Percentiles rank a stretch among this genome's conserved stretches.
Conservation (phyloP, 92 coral and sea anemone species). For the Montipora capitata region DNA sequence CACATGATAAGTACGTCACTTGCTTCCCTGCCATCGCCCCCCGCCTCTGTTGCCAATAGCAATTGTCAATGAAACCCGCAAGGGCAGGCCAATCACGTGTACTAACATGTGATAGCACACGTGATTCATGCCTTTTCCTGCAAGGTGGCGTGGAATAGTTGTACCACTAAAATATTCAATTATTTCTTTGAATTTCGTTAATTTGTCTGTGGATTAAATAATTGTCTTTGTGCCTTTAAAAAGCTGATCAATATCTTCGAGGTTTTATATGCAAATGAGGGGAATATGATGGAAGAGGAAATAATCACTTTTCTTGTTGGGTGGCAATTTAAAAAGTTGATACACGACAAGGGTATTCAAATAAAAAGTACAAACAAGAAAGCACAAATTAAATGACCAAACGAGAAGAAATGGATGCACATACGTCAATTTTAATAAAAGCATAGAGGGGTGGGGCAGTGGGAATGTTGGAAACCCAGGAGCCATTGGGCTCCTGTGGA, state of each 20-base stretch:
- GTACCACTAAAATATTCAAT: not conserved
- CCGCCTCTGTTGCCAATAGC: constrained; percentile 57
- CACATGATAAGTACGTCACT: constrained; percentile 99
- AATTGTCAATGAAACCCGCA: constrained; percentile 77
- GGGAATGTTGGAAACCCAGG: too few relatives aligned
- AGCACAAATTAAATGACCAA: not conserved
- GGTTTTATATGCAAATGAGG: too few relatives aligned
- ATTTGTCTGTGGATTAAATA: not conserved
- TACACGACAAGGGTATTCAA: not conserved
- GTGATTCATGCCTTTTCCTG: constrained; percentile 42
- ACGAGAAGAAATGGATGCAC: too few relatives aligned
- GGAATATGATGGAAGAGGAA: too few relatives aligned
- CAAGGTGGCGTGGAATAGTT: not conserved
- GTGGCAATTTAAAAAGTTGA: too few relatives aligned
- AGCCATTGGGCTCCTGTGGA: too few relatives aligned
- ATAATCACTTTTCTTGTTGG: too few relatives aligned
- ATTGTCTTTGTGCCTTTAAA: not conserved
- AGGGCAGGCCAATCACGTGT: constrained; percentile 76
- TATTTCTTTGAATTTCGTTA: too few relatives aligned
- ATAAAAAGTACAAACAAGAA: not conserved
- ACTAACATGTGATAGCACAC: constrained; percentile 84
- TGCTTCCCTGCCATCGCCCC: constrained; percentile 70
- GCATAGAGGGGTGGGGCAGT: too few relatives aligned
- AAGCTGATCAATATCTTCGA: too few relatives aligned
- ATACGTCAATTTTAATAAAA: too few relatives aligned